These are phyloP conservation scores for Circaetus gallicus DNA, from an alignment of 2,113 vertebrate species.

Conservation along the genomic window DNA sequence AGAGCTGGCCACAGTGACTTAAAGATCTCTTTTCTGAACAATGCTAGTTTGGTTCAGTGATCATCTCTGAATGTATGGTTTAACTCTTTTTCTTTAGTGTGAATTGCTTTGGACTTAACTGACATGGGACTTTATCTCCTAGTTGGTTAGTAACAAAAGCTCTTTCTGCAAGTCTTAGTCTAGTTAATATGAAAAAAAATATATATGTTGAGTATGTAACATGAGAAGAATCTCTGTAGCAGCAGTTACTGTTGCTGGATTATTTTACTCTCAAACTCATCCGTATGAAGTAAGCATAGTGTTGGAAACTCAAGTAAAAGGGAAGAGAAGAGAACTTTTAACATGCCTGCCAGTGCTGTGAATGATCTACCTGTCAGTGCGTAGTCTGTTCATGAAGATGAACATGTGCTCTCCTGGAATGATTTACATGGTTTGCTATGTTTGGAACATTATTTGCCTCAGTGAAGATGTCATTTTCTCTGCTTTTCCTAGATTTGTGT, in stretches of 20 bases:
- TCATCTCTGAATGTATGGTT: not conserved
- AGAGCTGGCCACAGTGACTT: not conserved
- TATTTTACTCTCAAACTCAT: not conserved
- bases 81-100: not conserved
- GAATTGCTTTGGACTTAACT: not conserved
- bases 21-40: not conserved
- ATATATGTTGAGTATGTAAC: not conserved
- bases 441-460: constrained; percentile 25
- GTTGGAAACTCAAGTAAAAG: not conserved
- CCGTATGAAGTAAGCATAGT: not conserved
- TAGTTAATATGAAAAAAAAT: not conserved
- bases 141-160: not conserved
- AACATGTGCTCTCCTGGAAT: constrained; percentile 20
- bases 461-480: constrained; percentile 5
- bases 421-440: constrained; percentile 40
- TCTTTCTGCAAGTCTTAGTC: not conserved
- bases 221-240: not conserved
- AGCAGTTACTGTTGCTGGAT: not conserved
- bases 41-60: not conserved
- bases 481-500: constrained; percentile 22
- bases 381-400: not conserved
- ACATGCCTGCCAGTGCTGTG: not conserved
- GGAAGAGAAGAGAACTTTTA: not conserved
- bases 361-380: constrained; percentile 20
- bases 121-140: not conserved